Evolutionary conservation across 1,140 invertebrate species (phyloP).

Genomic region (Drepana arcuata): DNA sequence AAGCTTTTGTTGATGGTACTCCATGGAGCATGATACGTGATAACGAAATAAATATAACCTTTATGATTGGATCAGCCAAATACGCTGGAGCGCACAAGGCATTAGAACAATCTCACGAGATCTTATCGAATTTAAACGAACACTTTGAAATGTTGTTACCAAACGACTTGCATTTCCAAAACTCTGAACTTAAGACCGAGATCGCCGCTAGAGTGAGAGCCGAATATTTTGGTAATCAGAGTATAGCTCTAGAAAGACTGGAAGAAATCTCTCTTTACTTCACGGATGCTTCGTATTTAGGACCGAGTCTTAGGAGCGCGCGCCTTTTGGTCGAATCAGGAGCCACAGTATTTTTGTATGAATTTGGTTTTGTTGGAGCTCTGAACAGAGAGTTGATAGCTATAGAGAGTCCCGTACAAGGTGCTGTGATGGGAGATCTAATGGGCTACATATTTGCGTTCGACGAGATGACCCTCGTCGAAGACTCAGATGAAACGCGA

Average conservation of each 20-base stretch:
- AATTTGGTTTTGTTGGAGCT: constrained; percentile 33
- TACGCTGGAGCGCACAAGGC: constrained; percentile 36
- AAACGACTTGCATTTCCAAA: constrained; percentile 31
- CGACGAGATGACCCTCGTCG: constrained; percentile 3
- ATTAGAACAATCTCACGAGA: constrained; percentile 15
- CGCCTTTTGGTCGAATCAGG: constrained; percentile 25
- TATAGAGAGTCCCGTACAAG: constrained; percentile 11
- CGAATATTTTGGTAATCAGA: constrained; percentile 32
- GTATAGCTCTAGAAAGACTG: constrained; percentile 16
- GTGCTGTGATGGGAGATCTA: constrained; percentile 28
- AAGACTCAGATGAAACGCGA: constrained; percentile 10
- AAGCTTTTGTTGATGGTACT: constrained; percentile 26
- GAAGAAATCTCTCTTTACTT: constrained; percentile 28
- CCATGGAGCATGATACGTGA: constrained; percentile 29
- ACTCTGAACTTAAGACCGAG: constrained; percentile 11
- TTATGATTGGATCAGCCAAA: constrained; percentile 38
- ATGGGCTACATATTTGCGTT: constrained; percentile 31
- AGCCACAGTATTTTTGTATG: constrained; percentile 39
- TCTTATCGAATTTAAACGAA: constrained; percentile 23
- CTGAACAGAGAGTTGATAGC: constrained; percentile 19
- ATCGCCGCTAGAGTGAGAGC: constrained; percentile 19
- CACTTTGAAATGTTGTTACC: constrained; percentile 28
- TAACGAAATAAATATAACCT: constrained; percentile 17
- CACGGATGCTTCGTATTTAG: constrained; percentile 34
- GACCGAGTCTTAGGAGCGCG: constrained; percentile 29